Conservation (phyloP, 2,888 invertebrate genomes). For the Seira musarum region DNA sequence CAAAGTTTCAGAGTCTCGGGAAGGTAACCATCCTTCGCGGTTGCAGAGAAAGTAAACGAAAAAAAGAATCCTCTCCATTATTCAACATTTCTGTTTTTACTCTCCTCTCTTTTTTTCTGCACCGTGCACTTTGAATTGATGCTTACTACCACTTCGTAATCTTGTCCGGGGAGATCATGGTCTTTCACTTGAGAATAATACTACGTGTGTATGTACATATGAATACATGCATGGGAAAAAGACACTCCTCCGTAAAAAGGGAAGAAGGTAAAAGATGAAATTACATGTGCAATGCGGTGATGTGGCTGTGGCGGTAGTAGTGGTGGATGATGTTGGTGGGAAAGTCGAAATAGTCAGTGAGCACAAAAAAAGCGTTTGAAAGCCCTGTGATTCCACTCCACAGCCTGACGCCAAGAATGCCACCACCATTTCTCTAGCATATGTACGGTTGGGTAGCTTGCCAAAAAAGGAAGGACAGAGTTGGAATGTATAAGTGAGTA, state of each 20-base stretch:
- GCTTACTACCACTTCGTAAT: constrained; percentile 53
- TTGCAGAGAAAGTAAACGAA: constrained; percentile 34
- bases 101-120: too few species aligned
- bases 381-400: constrained; percentile 19
- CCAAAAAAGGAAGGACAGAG: constrained; percentile 11
- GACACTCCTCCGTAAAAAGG: not conserved
- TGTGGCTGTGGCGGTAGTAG: not conserved
- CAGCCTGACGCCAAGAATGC: not conserved
- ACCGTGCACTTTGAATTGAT: too few species aligned
- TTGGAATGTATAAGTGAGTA: too few species aligned
- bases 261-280: too few species aligned
- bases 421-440: not conserved
- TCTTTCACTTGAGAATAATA: constrained; percentile 53
- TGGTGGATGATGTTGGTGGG: too few species aligned
- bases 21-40: too few species aligned
- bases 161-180: constrained; percentile 56
- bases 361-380: too few species aligned
- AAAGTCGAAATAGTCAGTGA: too few species aligned
- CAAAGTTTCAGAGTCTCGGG: too few species aligned
- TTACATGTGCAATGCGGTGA: not conserved
- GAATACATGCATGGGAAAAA: constrained; percentile 2
- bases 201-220: constrained; percentile 13
- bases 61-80: constrained; percentile 63
- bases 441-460: constrained; percentile 17
- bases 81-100: constrained; percentile 41